Evolutionary conservation across 2,797 vertebrate species (phyloP).

Genomic region (Crocodylus rhombifer): DNA sequence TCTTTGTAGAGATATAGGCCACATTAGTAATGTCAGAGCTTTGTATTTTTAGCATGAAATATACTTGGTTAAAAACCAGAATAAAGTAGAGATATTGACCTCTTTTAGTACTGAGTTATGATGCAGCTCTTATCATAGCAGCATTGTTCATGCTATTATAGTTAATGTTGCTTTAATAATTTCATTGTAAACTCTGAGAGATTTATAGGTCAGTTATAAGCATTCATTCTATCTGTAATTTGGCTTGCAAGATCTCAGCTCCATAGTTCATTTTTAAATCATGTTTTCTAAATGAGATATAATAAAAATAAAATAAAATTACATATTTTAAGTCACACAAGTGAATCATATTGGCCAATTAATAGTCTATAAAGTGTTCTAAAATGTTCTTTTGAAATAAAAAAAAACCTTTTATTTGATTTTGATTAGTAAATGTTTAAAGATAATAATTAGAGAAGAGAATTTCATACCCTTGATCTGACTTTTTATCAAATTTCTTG

Average conservation of each 20-base stretch:
- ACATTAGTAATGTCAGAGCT: background rate
- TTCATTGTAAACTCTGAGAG: background rate
- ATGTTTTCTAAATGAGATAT: background rate
- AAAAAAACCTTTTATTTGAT: background rate
- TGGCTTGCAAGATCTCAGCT: background rate
- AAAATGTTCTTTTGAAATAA: background rate
- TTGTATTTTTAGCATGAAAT: background rate
- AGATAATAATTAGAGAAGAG: background rate
- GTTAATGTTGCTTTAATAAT: slow-evolving; percentile 16
- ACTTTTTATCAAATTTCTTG: background rate
- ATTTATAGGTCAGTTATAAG: background rate
- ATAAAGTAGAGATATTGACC: background rate
- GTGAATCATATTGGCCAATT: background rate
- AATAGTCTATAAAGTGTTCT: background rate
- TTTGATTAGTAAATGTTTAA: background rate
- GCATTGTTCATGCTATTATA: background rate
- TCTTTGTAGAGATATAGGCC: background rate
- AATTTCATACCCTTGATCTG: background rate
- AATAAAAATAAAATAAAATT: background rate
- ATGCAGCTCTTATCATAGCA: background rate
- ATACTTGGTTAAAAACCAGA: background rate
- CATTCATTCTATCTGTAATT: background rate
- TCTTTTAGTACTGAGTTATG: background rate
- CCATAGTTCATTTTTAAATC: background rate
- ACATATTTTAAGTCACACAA: background rate